These are phyloP conservation scores for Neolamprologus ventralis DNA, from an alignment of 2,113 vertebrate species.

Conservation along the genomic window DNA sequence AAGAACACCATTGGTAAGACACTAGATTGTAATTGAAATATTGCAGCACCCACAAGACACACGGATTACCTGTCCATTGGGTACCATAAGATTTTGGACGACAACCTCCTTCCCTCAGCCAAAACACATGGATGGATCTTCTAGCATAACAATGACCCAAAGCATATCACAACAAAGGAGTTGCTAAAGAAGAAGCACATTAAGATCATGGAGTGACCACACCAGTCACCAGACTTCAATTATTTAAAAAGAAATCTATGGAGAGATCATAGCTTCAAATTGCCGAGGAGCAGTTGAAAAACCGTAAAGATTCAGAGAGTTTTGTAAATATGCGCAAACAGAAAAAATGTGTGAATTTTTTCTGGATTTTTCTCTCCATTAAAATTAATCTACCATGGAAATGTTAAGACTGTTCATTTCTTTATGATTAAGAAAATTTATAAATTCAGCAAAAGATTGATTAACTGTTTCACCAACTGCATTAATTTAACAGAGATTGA, in stretches of 20 bases:
- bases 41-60: background rate
- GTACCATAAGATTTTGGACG: background rate
- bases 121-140: background rate
- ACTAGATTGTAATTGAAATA: background rate
- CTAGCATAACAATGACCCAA: background rate
- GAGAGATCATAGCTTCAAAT: background rate
- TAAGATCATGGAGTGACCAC: background rate
- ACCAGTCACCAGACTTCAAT: background rate
- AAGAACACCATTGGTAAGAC: background rate
- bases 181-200: background rate
- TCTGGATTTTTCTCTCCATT: background rate
- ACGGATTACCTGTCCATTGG: background rate
- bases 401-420: background rate
- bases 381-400: background rate
- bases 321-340: background rate
- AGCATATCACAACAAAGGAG: background rate
- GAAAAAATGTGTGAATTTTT: background rate
- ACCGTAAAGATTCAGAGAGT: background rate
- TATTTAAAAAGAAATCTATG: background rate
- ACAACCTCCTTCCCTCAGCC: background rate
- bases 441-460: background rate
- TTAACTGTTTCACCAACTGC: background rate
- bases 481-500: background rate
- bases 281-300: background rate
- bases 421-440: background rate